Evolutionary conservation across 2,888 invertebrate species (phyloP).

Genomic region (Pomacea canaliculata): DNA sequence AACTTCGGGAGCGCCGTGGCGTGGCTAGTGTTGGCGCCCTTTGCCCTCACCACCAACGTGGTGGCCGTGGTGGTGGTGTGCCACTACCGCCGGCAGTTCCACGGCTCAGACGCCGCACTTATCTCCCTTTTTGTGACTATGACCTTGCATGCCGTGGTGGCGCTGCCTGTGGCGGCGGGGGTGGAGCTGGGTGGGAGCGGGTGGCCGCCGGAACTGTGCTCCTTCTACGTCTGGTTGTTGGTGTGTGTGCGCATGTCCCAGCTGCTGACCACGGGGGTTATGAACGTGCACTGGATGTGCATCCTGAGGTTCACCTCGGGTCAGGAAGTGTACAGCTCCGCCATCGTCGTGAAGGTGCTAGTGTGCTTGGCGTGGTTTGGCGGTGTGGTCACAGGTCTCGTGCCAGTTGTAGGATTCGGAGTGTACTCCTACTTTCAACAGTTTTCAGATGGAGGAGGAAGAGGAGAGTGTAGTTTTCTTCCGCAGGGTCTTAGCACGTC

Average conservation of each 20-base stretch:
- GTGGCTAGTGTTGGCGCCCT: conserved; percentile 50
- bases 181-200: conserved; percentile 33
- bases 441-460: conserved; percentile 22
- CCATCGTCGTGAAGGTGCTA: conserved; percentile 19
- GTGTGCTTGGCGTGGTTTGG: conserved; percentile 25
- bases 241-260: conserved; percentile 26
- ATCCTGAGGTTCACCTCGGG: conserved; percentile 27
- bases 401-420: conserved; percentile 24
- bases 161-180: conserved; percentile 48
- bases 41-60: conserved; percentile 50
- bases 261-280: conserved; percentile 25
- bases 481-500: conserved; percentile 46
- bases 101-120: conserved; percentile 55
- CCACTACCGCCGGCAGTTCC: conserved; percentile 52
- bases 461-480: conserved; percentile 46
- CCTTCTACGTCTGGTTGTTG: conserved; percentile 31
- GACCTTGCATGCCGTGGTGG: conserved; percentile 44
- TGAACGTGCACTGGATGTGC: conserved; percentile 33
- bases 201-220: conserved; percentile 27
- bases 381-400: conserved; percentile 20
- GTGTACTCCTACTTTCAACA: conserved; percentile 23
- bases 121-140: conserved; percentile 49
- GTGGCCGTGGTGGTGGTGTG: conserved; percentile 44
- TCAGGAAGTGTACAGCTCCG: conserved; percentile 22
- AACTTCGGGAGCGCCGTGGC: conserved; percentile 42